Evolutionary conservation across 2,888 invertebrate species (phyloP).

Genomic region (Geophilus truncorum): DNA sequence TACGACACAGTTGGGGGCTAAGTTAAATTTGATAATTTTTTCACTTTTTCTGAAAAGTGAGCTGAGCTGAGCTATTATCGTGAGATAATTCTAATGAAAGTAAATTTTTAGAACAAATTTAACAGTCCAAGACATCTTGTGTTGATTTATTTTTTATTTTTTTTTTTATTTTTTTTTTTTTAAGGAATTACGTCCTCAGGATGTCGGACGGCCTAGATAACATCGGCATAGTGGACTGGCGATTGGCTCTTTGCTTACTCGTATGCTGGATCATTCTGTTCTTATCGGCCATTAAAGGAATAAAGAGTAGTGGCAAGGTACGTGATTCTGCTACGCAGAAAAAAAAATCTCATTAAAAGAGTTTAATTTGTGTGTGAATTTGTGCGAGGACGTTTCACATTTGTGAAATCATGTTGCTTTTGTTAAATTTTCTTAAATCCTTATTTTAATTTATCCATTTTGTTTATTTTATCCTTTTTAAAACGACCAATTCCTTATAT

Average conservation of each 20-base stretch:
- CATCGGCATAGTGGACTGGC: constrained; percentile 62
- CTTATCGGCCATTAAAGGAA: constrained; percentile 64
- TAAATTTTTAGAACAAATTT: too few relatives aligned
- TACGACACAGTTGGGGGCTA: too few relatives aligned
- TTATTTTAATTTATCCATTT: neutral
- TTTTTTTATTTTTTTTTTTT: neutral
- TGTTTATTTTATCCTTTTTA: neutral
- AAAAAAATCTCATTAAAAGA: neutral
- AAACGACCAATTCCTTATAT: neutral
- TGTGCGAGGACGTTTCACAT: too few relatives aligned
- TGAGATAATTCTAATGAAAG: too few relatives aligned
- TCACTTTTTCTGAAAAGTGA: too few relatives aligned
- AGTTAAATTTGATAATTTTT: too few relatives aligned
- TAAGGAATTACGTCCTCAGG: constrained; percentile 12
- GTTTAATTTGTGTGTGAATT: neutral
- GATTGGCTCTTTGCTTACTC: constrained; percentile 61
- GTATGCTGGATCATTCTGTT: constrained; percentile 65
- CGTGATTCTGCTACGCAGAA: neutral
- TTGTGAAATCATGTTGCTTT: too few relatives aligned
- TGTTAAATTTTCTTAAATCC: neutral
- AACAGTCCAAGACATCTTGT: neutral
- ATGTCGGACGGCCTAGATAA: constrained; percentile 19
- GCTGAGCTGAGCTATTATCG: too few relatives aligned
- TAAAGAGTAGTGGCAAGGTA: constrained; percentile 72
- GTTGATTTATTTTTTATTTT: neutral